A percentile compares a stretch with the other conserved stretches of the same genome.
Conservation (phyloP, 1,140 invertebrate genomes). For the Caenorhabditis remanei region DNA sequence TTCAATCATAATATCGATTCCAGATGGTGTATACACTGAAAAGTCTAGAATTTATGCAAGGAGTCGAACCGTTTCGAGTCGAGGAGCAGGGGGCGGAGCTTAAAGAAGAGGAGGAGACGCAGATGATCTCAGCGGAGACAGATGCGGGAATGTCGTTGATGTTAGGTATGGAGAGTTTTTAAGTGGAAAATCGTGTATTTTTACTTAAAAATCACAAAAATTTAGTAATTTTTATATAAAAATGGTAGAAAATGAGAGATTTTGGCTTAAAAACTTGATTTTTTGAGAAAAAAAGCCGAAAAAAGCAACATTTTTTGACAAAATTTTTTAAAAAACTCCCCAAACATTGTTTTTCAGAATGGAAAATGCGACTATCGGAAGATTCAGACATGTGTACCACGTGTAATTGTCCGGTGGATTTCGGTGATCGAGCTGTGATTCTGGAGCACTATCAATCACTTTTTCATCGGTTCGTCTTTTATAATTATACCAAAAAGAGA, state of each 20-base stretch:
- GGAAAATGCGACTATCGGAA: slow-evolving; percentile 39
- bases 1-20: not conserved
- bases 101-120: not conserved
- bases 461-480: slow-evolving; percentile 1
- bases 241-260: too few species aligned
- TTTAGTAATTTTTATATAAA: too few species aligned
- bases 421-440: slow-evolving; percentile 18
- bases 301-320: too few species aligned
- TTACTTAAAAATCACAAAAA: too few species aligned
- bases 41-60: slow-evolving; percentile 33
- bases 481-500: too few species aligned
- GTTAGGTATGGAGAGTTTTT: not conserved
- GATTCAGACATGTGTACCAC: slow-evolving; percentile 39
- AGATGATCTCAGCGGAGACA: not conserved
- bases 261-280: too few species aligned
- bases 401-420: slow-evolving; percentile 11
- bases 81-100: not conserved
- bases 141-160: slow-evolving; percentile 44
- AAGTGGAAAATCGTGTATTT: too few species aligned
- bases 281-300: not conserved
- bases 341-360: not conserved
- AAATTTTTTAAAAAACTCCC: too few species aligned
- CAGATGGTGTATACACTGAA: slow-evolving; percentile 34
- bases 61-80: slow-evolving; percentile 27
- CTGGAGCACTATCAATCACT: slow-evolving; percentile 36